Evolutionary conservation across 2,888 invertebrate species (phyloP).

Genomic region (Escarpia spicata): DNA sequence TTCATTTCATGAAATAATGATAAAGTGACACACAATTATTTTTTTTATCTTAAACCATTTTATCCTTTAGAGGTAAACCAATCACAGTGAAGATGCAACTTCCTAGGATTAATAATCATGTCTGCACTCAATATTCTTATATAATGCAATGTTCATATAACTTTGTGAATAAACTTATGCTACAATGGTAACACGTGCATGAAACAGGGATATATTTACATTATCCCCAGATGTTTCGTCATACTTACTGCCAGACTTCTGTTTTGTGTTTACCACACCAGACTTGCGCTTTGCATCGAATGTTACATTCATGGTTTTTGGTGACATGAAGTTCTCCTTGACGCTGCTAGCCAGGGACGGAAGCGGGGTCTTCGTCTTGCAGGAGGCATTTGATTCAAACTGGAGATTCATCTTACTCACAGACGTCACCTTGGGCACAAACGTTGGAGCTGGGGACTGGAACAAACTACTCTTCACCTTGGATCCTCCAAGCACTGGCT

Average conservation of each 20-base stretch:
- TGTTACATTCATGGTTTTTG: background rate
- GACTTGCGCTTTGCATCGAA: background rate
- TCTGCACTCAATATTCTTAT: background rate
- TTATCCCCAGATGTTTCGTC: background rate
- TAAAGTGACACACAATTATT: no score
- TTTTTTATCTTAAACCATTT: background rate
- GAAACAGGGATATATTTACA: background rate
- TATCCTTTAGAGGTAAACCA: background rate
- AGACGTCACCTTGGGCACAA: background rate
- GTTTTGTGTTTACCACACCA: background rate
- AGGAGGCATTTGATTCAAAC: background rate
- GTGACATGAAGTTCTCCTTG: background rate
- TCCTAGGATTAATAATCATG: background rate
- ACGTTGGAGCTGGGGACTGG: background rate
- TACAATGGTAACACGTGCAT: background rate
- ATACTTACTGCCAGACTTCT: background rate
- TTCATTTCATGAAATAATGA: no score
- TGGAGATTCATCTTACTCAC: background rate
- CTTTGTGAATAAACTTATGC: background rate
- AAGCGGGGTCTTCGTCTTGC: background rate
- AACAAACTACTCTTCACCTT: conserved; percentile 7
- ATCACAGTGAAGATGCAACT: background rate
- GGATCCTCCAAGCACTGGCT: background rate
- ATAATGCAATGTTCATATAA: background rate
- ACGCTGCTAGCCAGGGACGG: background rate